phyloP scores from a whole-genome alignment of 2,797 vertebrate species.

The Darevskia mixta region DNA sequence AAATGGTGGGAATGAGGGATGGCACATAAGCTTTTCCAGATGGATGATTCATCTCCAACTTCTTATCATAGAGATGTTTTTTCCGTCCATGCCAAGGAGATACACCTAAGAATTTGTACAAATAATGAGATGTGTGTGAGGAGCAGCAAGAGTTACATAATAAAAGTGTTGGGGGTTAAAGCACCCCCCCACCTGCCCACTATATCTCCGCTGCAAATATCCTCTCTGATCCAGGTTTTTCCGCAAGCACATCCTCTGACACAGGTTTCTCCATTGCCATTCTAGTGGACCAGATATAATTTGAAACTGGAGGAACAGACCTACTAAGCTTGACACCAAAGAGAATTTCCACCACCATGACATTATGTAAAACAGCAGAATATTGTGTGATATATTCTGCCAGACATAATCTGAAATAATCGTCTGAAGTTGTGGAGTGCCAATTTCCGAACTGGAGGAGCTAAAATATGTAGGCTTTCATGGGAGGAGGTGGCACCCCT shows the following conservation, averaged over 20 bases:
- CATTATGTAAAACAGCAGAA: neutral
- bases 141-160: neutral
- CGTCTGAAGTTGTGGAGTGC: neutral
- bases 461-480: too few relatives aligned
- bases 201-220: neutral
- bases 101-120: neutral
- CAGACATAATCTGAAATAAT: neutral
- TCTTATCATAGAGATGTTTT: neutral
- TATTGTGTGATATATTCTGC: neutral
- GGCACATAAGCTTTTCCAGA: neutral
- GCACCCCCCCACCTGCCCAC: neutral
- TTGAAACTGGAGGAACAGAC: neutral
- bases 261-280: neutral
- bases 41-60: neutral
- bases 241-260: neutral
- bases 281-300: neutral
- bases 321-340: neutral
- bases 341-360: neutral
- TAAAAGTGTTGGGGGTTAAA: neutral
- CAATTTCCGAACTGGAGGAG: too few relatives aligned
- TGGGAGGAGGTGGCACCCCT: neutral
- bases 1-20: neutral
- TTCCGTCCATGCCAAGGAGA: accelerated
- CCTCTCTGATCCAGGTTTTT: neutral
- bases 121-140: neutral